Evolutionary conservation across 1,140 invertebrate species (phyloP), one percentile per base, ranked within the genome.

Genomic region (Listronotus oregonensis): DNA sequence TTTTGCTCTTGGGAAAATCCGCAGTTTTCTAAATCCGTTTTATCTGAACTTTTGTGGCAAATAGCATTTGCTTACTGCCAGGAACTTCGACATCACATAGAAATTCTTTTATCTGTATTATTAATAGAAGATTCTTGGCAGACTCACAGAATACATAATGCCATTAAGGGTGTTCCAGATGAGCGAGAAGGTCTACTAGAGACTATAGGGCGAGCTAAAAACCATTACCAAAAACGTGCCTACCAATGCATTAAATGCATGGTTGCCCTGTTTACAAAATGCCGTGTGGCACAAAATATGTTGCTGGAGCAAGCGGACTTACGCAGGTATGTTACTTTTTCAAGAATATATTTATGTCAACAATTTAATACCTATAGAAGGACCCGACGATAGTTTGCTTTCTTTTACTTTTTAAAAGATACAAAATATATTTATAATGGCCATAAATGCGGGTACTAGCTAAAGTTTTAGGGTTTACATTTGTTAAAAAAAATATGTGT

Each of bases 1-100:
- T 98, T 93, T 79, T 91, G 95, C 76, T 94, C 91, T 72, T 98
- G 96, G 96, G 96, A 98, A 79, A 97, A 98, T 84, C 92, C 94
- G 14, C 88, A 91, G 64, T 94, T 97, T 78, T 97, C 95, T 10
- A 87, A 91, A 49, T 86, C 87, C 12, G 92, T 96, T 27, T 84
- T 98, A 6, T 89, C 89, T 43, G 96, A 98, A 82, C 80, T 98
- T 18, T 80, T 98, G 14, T 97, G 94, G 93, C 92, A 95, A 75
- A 93, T 97, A 75, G 92, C 94, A 0, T 97, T 94, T 78, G 92
- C 94, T 1, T 98, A 96, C 80, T 95, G 94, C 39, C 95, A 97
- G 77, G 96, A 98, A 77, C 82, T 98, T 67, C 85, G 93, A 52
- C 92, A 96, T 68, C 94, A 96, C 78, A 89, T 96, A 8, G 95